These are phyloP conservation scores for Caenorhabditis sinica DNA, from an alignment of 2,888 invertebrate genomes.

Conservation along the genomic window DNA sequence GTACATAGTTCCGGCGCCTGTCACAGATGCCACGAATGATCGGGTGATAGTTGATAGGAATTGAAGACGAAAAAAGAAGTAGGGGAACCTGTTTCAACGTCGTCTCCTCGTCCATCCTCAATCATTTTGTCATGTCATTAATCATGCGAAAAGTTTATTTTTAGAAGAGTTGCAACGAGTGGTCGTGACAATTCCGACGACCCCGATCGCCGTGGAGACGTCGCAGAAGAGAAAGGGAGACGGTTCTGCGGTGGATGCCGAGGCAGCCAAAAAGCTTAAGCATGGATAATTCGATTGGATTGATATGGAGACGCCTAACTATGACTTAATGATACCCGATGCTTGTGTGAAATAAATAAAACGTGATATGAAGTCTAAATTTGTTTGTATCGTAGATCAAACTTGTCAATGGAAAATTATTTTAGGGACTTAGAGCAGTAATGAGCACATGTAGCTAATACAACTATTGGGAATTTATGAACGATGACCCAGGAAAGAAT, in stretches of 20 bases:
- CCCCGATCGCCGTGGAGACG: slow-evolving; percentile 28
- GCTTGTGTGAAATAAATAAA: background rate
- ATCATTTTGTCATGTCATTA: slow-evolving; percentile 34
- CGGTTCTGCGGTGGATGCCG: background rate
- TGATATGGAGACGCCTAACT: background rate
- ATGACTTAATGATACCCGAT: background rate
- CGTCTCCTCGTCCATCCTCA: slow-evolving; percentile 9
- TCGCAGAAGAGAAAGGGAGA: slow-evolving; percentile 40
- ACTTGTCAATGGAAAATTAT: too few relatives aligned
- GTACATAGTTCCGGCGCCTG: slow-evolving; percentile 47
- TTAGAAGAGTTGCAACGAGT: slow-evolving; percentile 55
- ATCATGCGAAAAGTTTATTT: slow-evolving; percentile 40
- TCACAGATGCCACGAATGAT: slow-evolving; percentile 45
- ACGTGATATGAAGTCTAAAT: background rate
- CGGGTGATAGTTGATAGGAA: slow-evolving; percentile 37
- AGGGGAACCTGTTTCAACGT: slow-evolving; percentile 37
- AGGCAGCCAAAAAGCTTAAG: slow-evolving; percentile 43
- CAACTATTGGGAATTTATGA: too few relatives aligned
- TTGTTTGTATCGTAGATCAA: too few relatives aligned
- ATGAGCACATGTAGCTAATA: too few relatives aligned
- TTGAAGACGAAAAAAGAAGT: slow-evolving; percentile 33
- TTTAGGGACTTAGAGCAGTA: too few relatives aligned
- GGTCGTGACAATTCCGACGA: slow-evolving; percentile 36
- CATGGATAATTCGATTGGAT: slow-evolving; percentile 11
- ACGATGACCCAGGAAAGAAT: too few relatives aligned